Conservation (phyloP, 2,113 vertebrate genomes). For the Eurystomus gularis region DNA sequence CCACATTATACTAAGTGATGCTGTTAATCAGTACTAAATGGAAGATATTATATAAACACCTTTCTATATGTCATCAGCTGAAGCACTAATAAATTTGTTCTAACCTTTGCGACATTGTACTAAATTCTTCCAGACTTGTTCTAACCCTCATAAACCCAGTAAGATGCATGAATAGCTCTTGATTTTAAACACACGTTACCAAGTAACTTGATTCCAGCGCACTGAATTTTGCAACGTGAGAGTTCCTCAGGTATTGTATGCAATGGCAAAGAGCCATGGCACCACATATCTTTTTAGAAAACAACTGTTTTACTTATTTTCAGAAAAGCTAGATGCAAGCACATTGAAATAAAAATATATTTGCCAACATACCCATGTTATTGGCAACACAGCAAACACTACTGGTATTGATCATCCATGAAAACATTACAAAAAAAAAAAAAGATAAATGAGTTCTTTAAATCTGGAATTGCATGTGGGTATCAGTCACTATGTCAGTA, state of each 20-base stretch:
- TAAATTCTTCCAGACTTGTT: neutral
- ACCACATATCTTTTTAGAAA: neutral
- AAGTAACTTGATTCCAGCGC: neutral
- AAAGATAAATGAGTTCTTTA: neutral
- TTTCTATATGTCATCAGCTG: neutral
- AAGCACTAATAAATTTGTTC: neutral
- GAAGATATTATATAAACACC: neutral
- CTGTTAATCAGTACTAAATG: neutral
- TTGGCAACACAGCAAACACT: neutral
- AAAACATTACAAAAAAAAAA: neutral
- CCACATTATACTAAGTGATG: neutral
- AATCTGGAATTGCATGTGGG: neutral
- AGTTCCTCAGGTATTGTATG: neutral
- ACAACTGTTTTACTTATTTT: neutral
- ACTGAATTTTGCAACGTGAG: neutral
- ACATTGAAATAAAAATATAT: neutral
- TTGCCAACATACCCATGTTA: neutral
- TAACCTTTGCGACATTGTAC: neutral
- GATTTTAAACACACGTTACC: neutral
- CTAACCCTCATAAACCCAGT: neutral
- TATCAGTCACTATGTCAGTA: neutral
- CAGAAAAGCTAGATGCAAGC: neutral
- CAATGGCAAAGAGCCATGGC: neutral
- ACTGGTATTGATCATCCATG: neutral
- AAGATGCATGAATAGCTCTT: neutral